Evolutionary conservation across 2,113 vertebrate species (phyloP).

Genomic region (Theristicus caerulescens): DNA sequence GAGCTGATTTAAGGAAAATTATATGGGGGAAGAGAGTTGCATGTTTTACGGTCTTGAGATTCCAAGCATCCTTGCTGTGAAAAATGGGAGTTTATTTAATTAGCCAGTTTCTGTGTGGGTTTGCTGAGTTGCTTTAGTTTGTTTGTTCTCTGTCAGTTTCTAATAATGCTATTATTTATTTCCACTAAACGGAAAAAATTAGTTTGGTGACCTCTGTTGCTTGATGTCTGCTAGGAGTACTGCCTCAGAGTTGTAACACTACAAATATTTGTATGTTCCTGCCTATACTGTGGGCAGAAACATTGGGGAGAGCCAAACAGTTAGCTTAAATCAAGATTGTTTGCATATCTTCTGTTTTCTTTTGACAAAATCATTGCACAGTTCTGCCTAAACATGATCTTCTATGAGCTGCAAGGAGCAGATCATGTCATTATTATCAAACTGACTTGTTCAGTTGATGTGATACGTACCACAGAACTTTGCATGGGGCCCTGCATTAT

Average conservation of each 20-base stretch:
- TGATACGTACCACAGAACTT: not conserved
- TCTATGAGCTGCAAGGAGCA: not conserved
- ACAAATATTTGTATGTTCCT: not conserved
- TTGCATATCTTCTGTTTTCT: not conserved
- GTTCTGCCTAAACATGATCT: not conserved
- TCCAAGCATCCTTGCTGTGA: constrained; percentile 9
- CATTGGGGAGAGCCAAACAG: not conserved
- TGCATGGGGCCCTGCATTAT: fast-evolving
- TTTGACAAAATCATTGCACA: not conserved
- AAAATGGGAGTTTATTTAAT: constrained; percentile 10
- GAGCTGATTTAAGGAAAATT: not conserved
- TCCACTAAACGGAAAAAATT: not conserved
- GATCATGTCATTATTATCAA: not conserved
- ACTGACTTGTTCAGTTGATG: not conserved
- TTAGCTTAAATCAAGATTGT: not conserved
- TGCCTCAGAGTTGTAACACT: not conserved
- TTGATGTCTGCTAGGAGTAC: not conserved
- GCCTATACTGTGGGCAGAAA: not conserved
- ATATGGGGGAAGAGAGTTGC: not conserved
- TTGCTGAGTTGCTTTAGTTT: constrained; percentile 31
- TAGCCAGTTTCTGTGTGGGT: constrained; percentile 20
- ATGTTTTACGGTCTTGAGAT: constrained; percentile 20
- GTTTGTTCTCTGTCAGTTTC: constrained; percentile 1
- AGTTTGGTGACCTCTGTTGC: not conserved
- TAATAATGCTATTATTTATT: not conserved